These are phyloP conservation scores for Scarus forsteni DNA, from an alignment of 2,797 vertebrate genomes.

Conservation along the genomic window DNA sequence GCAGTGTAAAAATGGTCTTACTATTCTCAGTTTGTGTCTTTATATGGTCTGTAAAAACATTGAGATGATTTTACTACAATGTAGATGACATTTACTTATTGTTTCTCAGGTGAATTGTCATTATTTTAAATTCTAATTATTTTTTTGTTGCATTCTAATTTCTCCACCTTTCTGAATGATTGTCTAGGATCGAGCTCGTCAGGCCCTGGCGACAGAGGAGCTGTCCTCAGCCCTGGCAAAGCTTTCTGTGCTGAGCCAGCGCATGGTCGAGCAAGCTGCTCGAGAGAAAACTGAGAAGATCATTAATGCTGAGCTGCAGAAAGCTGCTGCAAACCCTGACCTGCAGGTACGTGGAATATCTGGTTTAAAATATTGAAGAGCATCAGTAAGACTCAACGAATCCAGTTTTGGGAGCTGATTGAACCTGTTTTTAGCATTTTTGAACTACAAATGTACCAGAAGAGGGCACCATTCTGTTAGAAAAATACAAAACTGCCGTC, in stretches of 20 bases:
- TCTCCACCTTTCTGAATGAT: background rate
- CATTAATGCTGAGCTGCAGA: slow-evolving; percentile 97
- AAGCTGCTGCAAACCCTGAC: slow-evolving; percentile 97
- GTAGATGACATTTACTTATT: no score
- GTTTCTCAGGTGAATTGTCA: no score
- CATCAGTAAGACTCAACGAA: background rate
- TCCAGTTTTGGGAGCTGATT: background rate
- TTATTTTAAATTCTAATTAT: background rate
- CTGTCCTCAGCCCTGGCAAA: slow-evolving; percentile 97
- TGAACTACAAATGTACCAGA: slow-evolving; percentile 16
- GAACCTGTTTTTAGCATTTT: background rate
- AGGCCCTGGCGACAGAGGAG: slow-evolving; percentile 94
- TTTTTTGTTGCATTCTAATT: background rate
- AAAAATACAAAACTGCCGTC: background rate
- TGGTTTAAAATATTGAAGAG: background rate
- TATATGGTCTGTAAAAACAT: no score
- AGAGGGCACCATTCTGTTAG: slow-evolving; percentile 36
- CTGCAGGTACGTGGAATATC: slow-evolving; percentile 86
- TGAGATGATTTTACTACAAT: no score
- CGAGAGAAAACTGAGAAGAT: slow-evolving; percentile 98
- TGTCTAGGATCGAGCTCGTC: slow-evolving; percentile 90
- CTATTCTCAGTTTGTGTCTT: no score
- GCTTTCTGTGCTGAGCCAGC: slow-evolving; percentile 96
- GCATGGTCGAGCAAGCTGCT: slow-evolving; percentile 98
- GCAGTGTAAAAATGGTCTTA: no score